Evolutionary conservation across 2,113 vertebrate species (phyloP).

Genomic region (Ptyas mucosa): DNA sequence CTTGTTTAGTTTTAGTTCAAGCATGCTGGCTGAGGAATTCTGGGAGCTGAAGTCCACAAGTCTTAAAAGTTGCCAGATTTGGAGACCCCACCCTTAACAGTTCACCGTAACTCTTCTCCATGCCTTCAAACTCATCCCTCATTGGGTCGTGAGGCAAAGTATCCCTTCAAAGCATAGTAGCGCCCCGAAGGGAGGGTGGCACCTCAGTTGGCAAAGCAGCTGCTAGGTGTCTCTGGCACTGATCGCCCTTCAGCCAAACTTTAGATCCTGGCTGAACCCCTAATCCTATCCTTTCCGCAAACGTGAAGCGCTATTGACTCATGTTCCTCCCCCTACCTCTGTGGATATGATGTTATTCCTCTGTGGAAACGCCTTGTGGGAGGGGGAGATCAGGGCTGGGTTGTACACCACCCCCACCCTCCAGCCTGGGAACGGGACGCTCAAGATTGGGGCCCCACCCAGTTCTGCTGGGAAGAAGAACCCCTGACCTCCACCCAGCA

Average conservation of each 20-base stretch:
- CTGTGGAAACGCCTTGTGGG: not conserved
- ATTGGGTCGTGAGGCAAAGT: not conserved
- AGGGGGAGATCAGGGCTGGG: not conserved
- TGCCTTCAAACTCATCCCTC: not conserved
- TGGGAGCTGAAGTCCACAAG: not conserved
- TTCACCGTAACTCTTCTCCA: not conserved
- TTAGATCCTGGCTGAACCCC: not conserved
- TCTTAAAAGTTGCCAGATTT: not conserved
- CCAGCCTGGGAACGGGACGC: not conserved
- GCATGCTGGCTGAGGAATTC: no score
- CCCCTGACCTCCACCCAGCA: not conserved
- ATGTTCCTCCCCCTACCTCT: not conserved
- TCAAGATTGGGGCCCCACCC: not conserved
- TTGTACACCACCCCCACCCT: not conserved
- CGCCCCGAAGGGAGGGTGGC: no score
- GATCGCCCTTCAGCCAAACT: not conserved
- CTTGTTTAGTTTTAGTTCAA: not conserved
- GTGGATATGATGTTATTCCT: not conserved
- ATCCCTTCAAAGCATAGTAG: not conserved
- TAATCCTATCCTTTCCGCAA: not conserved
- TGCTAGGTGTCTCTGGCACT: not conserved
- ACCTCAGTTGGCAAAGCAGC: not conserved
- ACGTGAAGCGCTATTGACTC: not conserved
- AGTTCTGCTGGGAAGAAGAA: not conserved
- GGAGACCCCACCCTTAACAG: not conserved